Percentiles rank a stretch among this genome's conserved stretches.
Conservation (phyloP, 1,140 invertebrate genomes). For the Dufourea novaeangliae region DNA sequence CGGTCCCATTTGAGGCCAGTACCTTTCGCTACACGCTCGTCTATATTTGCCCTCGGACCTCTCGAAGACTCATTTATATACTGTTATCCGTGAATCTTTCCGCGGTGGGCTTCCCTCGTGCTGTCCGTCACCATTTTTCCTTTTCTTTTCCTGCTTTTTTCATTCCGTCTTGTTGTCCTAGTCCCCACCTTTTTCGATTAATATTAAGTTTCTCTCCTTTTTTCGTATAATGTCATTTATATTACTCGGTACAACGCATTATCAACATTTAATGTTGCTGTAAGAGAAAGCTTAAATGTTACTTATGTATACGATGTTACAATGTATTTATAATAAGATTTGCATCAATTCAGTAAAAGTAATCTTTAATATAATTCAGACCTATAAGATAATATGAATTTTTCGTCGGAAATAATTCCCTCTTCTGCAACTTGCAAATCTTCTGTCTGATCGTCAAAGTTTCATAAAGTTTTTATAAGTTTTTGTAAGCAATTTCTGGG, state of each 20-base stretch:
- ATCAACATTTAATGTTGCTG: background rate
- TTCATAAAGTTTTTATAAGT: no score
- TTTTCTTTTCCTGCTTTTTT: background rate
- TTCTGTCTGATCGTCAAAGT: no score
- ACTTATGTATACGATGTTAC: no score
- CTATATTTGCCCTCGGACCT: conserved; percentile 73
- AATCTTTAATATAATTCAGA: no score
- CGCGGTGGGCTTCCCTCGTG: conserved; percentile 41
- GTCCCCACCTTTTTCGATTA: background rate
- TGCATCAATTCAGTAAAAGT: no score
- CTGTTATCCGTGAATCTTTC: conserved; percentile 64
- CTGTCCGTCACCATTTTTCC: background rate
- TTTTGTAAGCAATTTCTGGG: no score
- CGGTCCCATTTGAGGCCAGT: conserved; percentile 70
- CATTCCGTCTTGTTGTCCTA: no score
- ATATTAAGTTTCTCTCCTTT: background rate
- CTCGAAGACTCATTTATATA: conserved; percentile 65
- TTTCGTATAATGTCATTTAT: background rate
- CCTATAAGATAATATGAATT: no score
- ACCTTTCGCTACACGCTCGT: conserved; percentile 67
- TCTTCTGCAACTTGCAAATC: no score
- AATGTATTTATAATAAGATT: no score
- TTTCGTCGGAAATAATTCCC: no score
- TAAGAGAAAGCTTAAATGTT: no score
- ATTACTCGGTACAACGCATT: background rate